Evolutionary conservation across 2,797 vertebrate genomes (phyloP).

Genomic region (Spinus olivaceus): DNA sequence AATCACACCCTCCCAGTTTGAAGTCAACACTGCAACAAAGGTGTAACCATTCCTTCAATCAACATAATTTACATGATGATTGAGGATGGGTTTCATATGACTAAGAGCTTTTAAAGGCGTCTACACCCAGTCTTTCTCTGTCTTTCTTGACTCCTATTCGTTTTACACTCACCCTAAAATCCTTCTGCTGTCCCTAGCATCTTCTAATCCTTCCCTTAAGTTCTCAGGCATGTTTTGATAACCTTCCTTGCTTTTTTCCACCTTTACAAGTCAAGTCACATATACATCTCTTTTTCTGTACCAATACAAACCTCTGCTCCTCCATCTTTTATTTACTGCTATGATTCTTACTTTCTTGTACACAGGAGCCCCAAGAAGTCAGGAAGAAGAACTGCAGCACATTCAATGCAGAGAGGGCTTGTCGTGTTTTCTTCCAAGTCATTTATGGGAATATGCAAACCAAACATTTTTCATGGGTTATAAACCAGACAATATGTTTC

Average conservation of each 20-base stretch:
- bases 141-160: neutral
- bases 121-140: neutral
- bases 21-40: neutral
- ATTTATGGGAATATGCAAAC: neutral
- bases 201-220: neutral
- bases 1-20: neutral
- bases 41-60: neutral
- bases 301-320: neutral
- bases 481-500: neutral
- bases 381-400: neutral
- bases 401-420: neutral
- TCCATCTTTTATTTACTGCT: neutral
- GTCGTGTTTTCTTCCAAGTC: neutral
- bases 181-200: neutral
- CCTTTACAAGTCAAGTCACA: neutral
- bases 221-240: neutral
- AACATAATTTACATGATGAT: neutral
- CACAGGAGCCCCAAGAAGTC: neutral
- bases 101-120: neutral
- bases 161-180: neutral
- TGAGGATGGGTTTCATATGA: neutral
- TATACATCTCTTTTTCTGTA: neutral
- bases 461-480: neutral
- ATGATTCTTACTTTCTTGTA: neutral
- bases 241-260: neutral